A percentile compares a stretch with the other conserved stretches of the same genome.
Evolutionary conservation across 2,113 vertebrate genomes (phyloP).

Genomic region (Jacana jacana): DNA sequence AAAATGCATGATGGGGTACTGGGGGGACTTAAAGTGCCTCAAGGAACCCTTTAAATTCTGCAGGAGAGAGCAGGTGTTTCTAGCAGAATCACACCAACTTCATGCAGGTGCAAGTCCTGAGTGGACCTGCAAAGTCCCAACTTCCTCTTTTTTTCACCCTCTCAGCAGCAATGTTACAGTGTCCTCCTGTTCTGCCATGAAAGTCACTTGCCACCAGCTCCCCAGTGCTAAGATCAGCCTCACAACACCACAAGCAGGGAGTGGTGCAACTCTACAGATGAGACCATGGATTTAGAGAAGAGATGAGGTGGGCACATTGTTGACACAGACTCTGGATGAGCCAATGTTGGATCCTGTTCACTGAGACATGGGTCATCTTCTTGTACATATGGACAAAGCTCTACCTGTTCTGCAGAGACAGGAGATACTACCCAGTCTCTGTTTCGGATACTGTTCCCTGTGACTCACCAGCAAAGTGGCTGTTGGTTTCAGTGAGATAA

Average conservation of each 20-base stretch:
- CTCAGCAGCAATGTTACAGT: rapidly evolving
- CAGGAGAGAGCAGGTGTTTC: neutral
- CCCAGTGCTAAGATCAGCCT: neutral
- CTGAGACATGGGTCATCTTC: neutral
- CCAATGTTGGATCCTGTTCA: rapidly evolving
- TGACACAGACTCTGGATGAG: neutral
- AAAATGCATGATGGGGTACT: neutral
- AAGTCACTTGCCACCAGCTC: neutral
- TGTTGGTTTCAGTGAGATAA: neutral
- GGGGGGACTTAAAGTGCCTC: neutral
- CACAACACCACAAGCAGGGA: rapidly evolving
- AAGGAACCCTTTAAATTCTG: neutral
- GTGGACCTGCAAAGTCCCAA: neutral
- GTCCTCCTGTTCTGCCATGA: neutral
- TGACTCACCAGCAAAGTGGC: neutral
- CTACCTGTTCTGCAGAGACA: neutral
- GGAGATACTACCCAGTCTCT: neutral
- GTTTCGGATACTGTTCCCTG: neutral
- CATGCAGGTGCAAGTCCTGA: neutral
- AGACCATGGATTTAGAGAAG: rapidly evolving
- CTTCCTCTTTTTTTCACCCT: neutral
- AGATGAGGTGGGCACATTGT: neutral
- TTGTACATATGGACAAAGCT: rapidly evolving
- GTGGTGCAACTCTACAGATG: neutral
- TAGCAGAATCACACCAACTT: neutral